Conservation (phyloP, 2,888 invertebrate species). For the Amblyjoppa proteus region DNA sequence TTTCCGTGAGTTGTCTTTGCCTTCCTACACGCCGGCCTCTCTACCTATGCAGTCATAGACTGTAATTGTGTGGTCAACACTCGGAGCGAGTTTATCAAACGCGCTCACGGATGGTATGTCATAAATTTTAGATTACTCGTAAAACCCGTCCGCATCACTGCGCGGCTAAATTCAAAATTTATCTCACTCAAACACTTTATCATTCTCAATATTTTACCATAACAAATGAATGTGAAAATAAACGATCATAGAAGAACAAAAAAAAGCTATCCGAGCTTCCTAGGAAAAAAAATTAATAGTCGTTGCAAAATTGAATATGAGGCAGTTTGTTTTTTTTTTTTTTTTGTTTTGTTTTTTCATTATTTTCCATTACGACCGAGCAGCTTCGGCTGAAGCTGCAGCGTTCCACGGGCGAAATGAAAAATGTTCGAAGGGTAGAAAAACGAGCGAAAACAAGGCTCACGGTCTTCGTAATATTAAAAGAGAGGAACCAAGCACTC, state of each 20-base stretch:
- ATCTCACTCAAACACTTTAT: not conserved
- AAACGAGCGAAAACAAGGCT: not conserved
- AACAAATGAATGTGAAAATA: not conserved
- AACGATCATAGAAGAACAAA: not conserved
- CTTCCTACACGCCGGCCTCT: slow-evolving; percentile 59
- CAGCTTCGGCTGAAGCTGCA: not conserved
- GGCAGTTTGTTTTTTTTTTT: not conserved
- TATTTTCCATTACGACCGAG: not conserved
- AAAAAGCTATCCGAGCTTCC: not conserved
- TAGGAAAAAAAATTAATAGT: not conserved
- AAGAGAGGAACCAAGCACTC: no score
- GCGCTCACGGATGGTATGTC: not conserved
- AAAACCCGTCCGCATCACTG: not conserved
- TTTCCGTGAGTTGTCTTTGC: slow-evolving; percentile 75
- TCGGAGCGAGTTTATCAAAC: not conserved
- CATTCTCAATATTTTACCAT: not conserved
- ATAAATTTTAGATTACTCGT: slow-evolving; percentile 17
- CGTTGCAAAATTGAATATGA: not conserved
- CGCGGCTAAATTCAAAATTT: not conserved
- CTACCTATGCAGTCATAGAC: slow-evolving; percentile 3
- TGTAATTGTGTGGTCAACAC: slow-evolving; percentile 14
- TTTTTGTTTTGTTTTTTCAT: not conserved
- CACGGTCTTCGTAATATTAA: not conserved
- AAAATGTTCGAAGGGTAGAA: not conserved
- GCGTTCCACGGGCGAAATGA: not conserved